phyloP scores from a whole-genome alignment of 2,888 invertebrate species.

The Asteroscopus sphinx region DNA sequence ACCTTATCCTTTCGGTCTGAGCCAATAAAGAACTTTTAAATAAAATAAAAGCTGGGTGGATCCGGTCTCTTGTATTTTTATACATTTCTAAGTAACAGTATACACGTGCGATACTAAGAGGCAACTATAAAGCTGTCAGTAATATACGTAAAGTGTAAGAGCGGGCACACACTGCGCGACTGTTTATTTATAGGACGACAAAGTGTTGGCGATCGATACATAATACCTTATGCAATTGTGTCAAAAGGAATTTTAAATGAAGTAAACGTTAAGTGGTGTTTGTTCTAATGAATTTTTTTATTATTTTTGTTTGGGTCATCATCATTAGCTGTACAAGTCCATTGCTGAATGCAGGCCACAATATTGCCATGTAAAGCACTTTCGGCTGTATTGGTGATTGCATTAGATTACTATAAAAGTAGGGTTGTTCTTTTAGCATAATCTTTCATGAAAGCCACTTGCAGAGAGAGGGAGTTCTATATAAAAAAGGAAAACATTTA shows the following conservation, averaged over 20 bases:
- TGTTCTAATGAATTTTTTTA: neutral
- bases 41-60: neutral
- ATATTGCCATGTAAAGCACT: no score
- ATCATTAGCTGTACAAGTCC: no score
- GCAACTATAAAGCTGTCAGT: constrained; percentile 55
- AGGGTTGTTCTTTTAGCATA: no score
- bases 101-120: constrained; percentile 24
- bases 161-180: constrained; percentile 25
- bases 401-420: no score
- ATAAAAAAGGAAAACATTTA: no score
- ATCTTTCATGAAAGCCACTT: no score
- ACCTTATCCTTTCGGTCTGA: no score
- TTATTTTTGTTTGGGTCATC: no score
- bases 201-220: constrained; percentile 26
- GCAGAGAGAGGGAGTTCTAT: no score
- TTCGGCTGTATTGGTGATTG: no score
- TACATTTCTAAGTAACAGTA: constrained; percentile 19
- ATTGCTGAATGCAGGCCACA: no score
- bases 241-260: constrained; percentile 8
- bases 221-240: constrained; percentile 14
- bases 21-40: no score
- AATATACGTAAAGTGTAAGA: constrained; percentile 21
- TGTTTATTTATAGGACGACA: constrained; percentile 46
- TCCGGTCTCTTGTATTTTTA: constrained; percentile 13
- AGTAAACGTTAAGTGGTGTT: neutral